phyloP scores from a whole-genome alignment of 2,113 vertebrate genomes.

The Protobothrops mucrosquamatus region DNA sequence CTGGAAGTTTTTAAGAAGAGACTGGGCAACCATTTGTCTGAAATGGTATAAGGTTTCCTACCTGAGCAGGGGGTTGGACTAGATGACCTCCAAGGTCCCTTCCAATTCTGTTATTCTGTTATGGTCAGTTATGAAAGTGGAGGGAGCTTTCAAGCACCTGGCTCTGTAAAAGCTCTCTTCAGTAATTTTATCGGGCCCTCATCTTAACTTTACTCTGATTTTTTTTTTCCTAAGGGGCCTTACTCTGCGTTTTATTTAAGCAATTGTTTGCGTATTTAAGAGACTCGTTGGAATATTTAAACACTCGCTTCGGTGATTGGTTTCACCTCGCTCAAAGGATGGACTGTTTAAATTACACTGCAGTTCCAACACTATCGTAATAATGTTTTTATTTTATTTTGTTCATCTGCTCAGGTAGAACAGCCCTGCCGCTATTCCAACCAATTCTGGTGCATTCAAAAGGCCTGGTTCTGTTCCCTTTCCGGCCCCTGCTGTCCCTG shows the following conservation, averaged over 20 bases:
- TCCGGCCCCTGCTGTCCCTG: no score
- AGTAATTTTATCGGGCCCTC: neutral
- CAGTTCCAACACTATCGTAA: neutral
- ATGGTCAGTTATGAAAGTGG: neutral
- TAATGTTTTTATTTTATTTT: neutral
- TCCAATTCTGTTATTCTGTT: neutral
- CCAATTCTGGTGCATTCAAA: neutral
- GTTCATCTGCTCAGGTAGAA: neutral
- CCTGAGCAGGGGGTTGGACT: no score
- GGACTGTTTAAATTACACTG: neutral
- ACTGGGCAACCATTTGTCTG: no score
- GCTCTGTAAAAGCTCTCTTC: neutral
- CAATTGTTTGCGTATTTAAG: neutral
- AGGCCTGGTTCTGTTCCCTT: neutral
- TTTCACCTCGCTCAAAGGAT: neutral
- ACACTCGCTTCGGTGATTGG: neutral
- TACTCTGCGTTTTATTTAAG: neutral
- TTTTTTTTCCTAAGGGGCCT: neutral
- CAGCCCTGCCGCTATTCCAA: neutral
- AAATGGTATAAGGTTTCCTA: no score
- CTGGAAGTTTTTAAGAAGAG: no score
- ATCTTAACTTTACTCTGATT: neutral
- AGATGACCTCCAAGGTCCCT: no score
- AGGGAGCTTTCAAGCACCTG: neutral
- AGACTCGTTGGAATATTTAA: neutral